Conservation (phyloP, 2,113 vertebrate species). For the Arenaria interpres region DNA sequence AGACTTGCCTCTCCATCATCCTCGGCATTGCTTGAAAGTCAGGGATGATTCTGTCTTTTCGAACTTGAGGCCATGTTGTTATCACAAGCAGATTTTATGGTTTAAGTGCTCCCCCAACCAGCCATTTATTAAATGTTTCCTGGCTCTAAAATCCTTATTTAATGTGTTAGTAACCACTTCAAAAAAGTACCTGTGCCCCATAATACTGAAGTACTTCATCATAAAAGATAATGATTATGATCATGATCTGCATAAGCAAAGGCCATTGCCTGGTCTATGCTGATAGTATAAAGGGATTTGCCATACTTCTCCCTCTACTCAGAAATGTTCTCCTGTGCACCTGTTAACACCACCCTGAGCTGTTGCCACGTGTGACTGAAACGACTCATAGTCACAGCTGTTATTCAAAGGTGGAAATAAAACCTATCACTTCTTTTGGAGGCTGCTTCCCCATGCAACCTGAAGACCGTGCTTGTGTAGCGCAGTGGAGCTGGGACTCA, state of each 20-base stretch:
- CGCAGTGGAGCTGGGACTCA: neutral
- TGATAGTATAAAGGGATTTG: constrained; percentile 28
- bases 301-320: neutral
- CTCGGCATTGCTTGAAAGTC: neutral
- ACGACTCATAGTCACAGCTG: neutral
- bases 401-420: neutral
- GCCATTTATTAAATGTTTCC: constrained; percentile 54
- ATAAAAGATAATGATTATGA: constrained; percentile 66
- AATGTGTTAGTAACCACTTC: constrained; percentile 66
- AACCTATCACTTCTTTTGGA: neutral
- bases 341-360: neutral
- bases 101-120: constrained; percentile 42
- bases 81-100: constrained; percentile 24
- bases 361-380: neutral
- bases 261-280: constrained; percentile 25
- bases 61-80: neutral
- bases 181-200: constrained; percentile 32
- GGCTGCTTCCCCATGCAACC: neutral
- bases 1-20: neutral
- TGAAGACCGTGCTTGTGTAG: neutral
- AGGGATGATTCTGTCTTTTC: neutral
- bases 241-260: constrained; percentile 65
- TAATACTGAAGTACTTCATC: constrained; percentile 47
- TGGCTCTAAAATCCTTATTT: constrained; percentile 47
- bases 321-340: neutral